Conservation (phyloP, 2,113 vertebrate genomes). For the Cisticola juncidis region DNA sequence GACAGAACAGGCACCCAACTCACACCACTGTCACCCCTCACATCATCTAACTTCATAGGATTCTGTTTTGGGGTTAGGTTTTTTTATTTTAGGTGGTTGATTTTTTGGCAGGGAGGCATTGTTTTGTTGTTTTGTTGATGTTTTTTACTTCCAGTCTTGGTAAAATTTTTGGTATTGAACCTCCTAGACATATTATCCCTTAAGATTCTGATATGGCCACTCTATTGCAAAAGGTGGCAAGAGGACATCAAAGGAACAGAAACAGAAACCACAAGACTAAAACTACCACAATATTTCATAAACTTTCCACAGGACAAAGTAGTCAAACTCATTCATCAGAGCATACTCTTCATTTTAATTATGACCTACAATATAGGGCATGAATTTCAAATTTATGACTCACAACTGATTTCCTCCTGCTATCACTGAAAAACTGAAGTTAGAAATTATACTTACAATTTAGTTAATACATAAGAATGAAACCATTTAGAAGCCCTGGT, state of each 20-base stretch:
- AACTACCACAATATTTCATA: not conserved
- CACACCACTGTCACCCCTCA: not conserved
- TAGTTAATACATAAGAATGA: not conserved
- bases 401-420: not conserved
- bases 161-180: not conserved
- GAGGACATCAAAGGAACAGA: not conserved
- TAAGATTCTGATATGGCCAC: not conserved
- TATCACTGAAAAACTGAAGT: not conserved
- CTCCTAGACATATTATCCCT: not conserved
- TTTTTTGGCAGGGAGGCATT: not conserved
- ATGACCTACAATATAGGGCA: not conserved
- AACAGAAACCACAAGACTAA: not conserved
- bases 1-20: not conserved
- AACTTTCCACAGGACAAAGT: not conserved
- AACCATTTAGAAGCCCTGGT: not conserved
- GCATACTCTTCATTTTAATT: not conserved
- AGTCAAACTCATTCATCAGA: not conserved
- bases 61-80: not conserved
- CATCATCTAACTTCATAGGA: not conserved
- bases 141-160: not conserved
- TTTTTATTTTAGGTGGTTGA: not conserved
- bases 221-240: not conserved
- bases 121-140: not conserved
- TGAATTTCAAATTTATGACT: not conserved
- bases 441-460: not conserved